Evolutionary conservation across 2,113 vertebrate species (phyloP).

Genomic region (Tor tambroides): DNA sequence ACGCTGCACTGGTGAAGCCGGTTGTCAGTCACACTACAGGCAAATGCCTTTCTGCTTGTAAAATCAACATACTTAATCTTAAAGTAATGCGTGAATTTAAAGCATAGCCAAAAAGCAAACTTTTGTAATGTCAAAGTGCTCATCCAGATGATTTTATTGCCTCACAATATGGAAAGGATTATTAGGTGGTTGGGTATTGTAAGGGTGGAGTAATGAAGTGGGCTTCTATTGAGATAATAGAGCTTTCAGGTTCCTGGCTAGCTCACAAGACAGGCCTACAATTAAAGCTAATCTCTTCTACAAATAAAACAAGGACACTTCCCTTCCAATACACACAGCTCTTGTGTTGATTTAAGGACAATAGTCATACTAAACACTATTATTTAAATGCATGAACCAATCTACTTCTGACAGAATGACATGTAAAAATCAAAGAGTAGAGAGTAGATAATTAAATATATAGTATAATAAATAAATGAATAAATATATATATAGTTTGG

Average conservation of each 20-base stretch:
- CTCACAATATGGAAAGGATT: not conserved
- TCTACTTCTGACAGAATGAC: slow-evolving; percentile 18
- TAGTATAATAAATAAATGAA: too few species aligned
- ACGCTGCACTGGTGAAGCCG: slow-evolving; percentile 20
- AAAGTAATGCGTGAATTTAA: slow-evolving; percentile 1
- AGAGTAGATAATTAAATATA: not conserved
- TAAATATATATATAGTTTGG: not conserved
- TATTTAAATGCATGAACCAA: slow-evolving; percentile 5
- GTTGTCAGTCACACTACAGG: slow-evolving; percentile 38
- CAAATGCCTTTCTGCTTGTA: slow-evolving; percentile 21
- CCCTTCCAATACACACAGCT: slow-evolving; percentile 39
- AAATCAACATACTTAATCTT: slow-evolving; percentile 26
- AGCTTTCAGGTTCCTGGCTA: slow-evolving; percentile 30
- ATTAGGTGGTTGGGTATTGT: slow-evolving; percentile 14
- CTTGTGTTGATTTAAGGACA: slow-evolving; percentile 40
- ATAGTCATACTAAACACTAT: not conserved
- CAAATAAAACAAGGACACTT: slow-evolving; percentile 42
- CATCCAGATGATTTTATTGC: slow-evolving; percentile 12
- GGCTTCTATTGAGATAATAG: slow-evolving; percentile 24
- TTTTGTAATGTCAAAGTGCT: not conserved
- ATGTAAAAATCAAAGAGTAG: not conserved
- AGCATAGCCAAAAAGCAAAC: not conserved
- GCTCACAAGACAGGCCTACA: slow-evolving; percentile 18
- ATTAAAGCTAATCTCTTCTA: slow-evolving; percentile 46
- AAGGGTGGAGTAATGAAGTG: not conserved